phyloP scores from a whole-genome alignment of 2,113 vertebrate genomes.

The Oostethus manadensis region DNA sequence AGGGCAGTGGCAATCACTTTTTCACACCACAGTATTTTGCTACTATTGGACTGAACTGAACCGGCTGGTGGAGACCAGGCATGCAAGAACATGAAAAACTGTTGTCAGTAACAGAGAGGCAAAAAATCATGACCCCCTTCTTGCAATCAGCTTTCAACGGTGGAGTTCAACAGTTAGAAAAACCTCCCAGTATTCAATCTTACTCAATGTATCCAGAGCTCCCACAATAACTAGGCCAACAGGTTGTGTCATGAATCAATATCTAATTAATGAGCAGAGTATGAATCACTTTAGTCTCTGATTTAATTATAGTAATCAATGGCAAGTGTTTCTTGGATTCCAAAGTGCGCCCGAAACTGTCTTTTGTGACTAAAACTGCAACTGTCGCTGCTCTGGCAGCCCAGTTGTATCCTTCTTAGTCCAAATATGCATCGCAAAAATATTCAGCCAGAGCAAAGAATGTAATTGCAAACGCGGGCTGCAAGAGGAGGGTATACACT shows the following conservation, averaged over 20 bases:
- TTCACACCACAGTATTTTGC: too few species aligned
- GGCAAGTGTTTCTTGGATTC: conserved; percentile 46
- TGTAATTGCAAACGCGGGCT: too few species aligned
- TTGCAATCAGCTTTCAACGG: too few species aligned
- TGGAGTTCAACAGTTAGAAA: not conserved
- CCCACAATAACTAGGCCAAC: conserved; percentile 45
- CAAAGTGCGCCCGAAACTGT: conserved; percentile 37
- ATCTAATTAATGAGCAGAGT: conserved; percentile 61
- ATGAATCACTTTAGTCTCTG: conserved; percentile 53
- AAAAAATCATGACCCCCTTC: not conserved
- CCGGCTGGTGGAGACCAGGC: conserved; percentile 13
- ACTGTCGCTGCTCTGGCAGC: conserved; percentile 23
- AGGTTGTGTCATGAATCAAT: conserved; percentile 60
- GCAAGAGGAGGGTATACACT: too few species aligned
- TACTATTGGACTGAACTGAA: not conserved
- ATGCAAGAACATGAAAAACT: not conserved
- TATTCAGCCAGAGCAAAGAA: not conserved
- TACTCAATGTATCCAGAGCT: conserved; percentile 49
- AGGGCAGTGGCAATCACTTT: too few species aligned
- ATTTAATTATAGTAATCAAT: conserved; percentile 63
- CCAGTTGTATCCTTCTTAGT: conserved; percentile 13
- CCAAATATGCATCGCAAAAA: conserved; percentile 4
- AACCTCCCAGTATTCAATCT: conserved; percentile 50
- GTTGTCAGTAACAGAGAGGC: not conserved
- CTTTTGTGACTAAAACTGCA: conserved; percentile 46